These are phyloP conservation scores for Panulirus ornatus DNA, from an alignment of 1,140 invertebrate species.

Conservation along the genomic window DNA sequence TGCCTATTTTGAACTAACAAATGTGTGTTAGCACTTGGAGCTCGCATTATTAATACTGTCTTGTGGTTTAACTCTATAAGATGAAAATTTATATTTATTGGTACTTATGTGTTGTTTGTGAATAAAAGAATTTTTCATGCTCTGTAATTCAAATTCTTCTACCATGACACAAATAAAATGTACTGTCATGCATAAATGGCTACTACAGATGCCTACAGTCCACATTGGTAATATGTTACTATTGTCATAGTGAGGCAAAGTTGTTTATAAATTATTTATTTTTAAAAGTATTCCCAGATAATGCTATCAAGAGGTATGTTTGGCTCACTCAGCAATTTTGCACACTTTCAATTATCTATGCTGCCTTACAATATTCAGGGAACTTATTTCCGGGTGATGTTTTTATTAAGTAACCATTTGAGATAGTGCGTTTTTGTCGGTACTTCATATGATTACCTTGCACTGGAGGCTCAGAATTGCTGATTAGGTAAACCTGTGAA, in stretches of 20 bases:
- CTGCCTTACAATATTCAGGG: not conserved
- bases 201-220: not conserved
- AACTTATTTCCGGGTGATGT: too few species aligned
- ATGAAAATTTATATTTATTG: conserved; percentile 26
- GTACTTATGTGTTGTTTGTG: conserved; percentile 30
- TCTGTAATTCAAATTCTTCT: not conserved
- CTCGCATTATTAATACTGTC: conserved; percentile 15
- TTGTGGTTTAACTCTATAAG: not conserved
- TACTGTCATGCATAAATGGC: conserved; percentile 23
- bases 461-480: not conserved
- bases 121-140: not conserved
- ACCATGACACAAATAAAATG: not conserved
- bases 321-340: not conserved
- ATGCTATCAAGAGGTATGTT: not conserved
- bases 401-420: too few species aligned
- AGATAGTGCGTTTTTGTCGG: too few species aligned
- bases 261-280: not conserved
- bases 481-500: too few species aligned
- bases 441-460: too few species aligned
- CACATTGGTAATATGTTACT: conserved; percentile 1
- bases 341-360: not conserved
- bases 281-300: not conserved
- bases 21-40: not conserved
- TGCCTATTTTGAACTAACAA: conserved; percentile 54
- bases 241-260: not conserved